phyloP scores from a whole-genome alignment of 2,797 vertebrate genomes.

The Darevskia mixta region DNA sequence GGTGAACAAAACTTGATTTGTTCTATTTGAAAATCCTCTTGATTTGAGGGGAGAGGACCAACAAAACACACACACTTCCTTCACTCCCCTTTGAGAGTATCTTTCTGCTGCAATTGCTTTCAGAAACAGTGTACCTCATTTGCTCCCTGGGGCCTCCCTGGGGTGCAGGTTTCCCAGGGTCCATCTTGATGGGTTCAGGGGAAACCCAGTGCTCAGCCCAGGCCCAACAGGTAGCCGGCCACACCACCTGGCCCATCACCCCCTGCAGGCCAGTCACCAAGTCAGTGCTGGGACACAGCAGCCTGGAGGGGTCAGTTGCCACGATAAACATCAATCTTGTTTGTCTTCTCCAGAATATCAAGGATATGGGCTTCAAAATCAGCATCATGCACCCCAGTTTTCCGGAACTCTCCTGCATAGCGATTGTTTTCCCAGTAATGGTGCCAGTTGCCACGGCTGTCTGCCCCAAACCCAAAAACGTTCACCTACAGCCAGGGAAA shows the following conservation, averaged over 20 bases:
- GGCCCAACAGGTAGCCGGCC: background rate
- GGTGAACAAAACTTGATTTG: background rate
- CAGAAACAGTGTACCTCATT: background rate
- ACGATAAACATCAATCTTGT: conserved; percentile 93
- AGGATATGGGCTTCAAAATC: conserved; percentile 97
- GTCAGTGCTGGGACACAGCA: background rate
- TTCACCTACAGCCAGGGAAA: conserved; percentile 84
- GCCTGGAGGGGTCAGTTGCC: conserved; percentile 82
- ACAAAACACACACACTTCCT: background rate
- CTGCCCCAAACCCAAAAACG: conserved; percentile 96
- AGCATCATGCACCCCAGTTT: conserved; percentile 96
- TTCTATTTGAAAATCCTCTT: conserved; percentile 60
- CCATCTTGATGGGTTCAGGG: background rate
- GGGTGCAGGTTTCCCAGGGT: fast-evolving
- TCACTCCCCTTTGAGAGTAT: conserved; percentile 4
- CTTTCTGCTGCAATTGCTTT: conserved; percentile 53
- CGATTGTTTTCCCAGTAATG: conserved; percentile 99
- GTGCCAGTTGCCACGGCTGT: conserved; percentile 97
- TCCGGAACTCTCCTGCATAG: conserved; percentile 96
- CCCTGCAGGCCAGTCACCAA: background rate
- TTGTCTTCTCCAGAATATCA: conserved; percentile 88
- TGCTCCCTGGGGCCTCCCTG: background rate
- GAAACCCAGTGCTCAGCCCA: background rate
- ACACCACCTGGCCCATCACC: fast-evolving
- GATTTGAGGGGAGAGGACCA: background rate